Evolutionary conservation across 2,113 vertebrate species (phyloP).

Genomic region (Pogona vitticeps): DNA sequence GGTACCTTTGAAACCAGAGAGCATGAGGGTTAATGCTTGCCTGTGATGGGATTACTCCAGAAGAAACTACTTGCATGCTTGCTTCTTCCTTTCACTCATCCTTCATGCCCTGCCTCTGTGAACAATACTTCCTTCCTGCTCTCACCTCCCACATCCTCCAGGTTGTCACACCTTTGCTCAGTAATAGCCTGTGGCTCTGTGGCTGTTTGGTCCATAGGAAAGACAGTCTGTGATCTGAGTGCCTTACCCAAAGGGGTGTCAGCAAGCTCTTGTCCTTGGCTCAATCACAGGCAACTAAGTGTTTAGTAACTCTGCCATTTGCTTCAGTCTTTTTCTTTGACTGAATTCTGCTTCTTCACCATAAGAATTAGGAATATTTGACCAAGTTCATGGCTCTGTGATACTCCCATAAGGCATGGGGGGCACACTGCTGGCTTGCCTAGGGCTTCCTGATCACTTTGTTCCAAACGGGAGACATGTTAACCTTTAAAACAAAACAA

Average conservation of each 20-base stretch:
- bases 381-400: no score
- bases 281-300: no score
- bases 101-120: background rate
- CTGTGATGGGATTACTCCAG: background rate
- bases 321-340: background rate
- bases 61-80: background rate
- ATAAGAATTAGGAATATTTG: background rate
- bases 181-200: background rate
- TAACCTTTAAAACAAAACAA: no score
- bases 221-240: no score
- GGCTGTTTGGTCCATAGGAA: background rate
- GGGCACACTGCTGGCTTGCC: no score
- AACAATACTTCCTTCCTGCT: background rate
- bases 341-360: background rate
- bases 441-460: background rate
- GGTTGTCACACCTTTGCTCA: background rate
- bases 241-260: no score
- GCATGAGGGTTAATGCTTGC: slow-evolving; percentile 25
- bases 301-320: background rate
- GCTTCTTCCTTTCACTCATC: background rate
- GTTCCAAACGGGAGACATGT: no score
- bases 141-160: background rate
- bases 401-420: no score
- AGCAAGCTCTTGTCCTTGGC: no score
- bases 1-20: slow-evolving; percentile 72